Conservation (phyloP, 2,113 vertebrate species). For the Eubucco bourcierii region DNA sequence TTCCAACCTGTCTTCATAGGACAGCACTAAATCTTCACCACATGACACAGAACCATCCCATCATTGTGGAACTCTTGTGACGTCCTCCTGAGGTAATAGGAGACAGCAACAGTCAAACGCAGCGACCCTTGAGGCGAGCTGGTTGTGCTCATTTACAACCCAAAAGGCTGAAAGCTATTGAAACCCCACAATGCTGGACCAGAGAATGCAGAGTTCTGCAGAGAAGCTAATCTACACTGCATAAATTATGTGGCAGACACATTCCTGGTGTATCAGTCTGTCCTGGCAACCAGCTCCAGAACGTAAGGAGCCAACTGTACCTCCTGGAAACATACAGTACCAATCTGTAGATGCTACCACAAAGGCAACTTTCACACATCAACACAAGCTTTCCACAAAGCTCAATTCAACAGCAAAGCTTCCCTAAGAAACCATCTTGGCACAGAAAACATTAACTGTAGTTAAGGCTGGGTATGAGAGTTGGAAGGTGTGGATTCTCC, state of each 20-base stretch:
- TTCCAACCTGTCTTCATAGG: too few species aligned
- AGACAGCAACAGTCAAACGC: accelerated
- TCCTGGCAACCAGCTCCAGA: background rate
- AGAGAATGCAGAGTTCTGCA: background rate
- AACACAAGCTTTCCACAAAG: background rate
- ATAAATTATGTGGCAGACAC: background rate
- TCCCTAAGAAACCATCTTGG: background rate
- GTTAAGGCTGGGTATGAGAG: background rate
- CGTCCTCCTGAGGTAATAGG: accelerated
- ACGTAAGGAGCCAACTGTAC: background rate
- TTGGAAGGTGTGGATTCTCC: background rate
- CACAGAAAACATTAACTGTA: background rate
- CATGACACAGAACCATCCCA: accelerated
- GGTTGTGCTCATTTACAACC: background rate
- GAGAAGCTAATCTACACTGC: background rate
- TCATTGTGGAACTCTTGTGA: background rate
- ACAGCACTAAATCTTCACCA: accelerated
- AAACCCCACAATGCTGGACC: background rate
- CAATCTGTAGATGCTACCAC: background rate
- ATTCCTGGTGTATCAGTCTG: background rate
- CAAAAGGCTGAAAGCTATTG: background rate
- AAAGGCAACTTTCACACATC: background rate
- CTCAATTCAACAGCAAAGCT: background rate
- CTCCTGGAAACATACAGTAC: background rate
- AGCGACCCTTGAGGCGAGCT: background rate